Evolutionary conservation across 2,113 vertebrate species (phyloP).

Genomic region (Mugil cephalus): DNA sequence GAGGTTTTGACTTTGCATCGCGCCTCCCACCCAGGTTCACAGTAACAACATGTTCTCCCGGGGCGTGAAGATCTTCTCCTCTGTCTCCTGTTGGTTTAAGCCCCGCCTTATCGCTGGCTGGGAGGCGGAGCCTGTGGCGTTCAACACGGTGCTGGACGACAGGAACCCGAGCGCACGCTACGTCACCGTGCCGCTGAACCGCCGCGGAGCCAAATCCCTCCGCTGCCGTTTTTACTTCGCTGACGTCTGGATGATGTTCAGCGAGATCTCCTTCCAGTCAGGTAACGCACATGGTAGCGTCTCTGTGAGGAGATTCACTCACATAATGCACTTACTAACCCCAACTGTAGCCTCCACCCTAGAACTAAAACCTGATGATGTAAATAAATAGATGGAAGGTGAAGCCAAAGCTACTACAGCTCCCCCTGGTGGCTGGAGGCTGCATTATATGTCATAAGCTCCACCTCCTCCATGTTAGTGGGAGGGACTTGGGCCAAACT

Average conservation of each 20-base stretch:
- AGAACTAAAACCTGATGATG: too few species aligned
- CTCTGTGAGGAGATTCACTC: too few species aligned
- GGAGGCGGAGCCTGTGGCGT: constrained; percentile 84
- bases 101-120: constrained; percentile 83
- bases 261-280: constrained; percentile 93
- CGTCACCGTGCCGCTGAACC: constrained; percentile 88
- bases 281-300: constrained; percentile 69
- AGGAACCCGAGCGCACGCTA: constrained; percentile 92
- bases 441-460: too few species aligned
- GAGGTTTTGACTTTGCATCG: too few species aligned
- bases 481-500: too few species aligned
- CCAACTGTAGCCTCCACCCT: background rate
- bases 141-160: constrained; percentile 90
- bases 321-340: background rate
- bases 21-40: constrained; percentile 84
- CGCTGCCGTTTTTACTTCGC: constrained; percentile 91
- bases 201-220: constrained; percentile 84
- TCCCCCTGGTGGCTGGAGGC: too few species aligned
- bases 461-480: too few species aligned
- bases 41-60: constrained; percentile 94
- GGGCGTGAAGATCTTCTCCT: constrained; percentile 92
- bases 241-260: constrained; percentile 94
- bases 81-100: constrained; percentile 89
- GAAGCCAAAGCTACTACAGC: too few species aligned
- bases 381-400: too few species aligned